These are phyloP conservation scores for Steromphala cineraria DNA, from an alignment of 2,888 invertebrate species.

Conservation along the genomic window DNA sequence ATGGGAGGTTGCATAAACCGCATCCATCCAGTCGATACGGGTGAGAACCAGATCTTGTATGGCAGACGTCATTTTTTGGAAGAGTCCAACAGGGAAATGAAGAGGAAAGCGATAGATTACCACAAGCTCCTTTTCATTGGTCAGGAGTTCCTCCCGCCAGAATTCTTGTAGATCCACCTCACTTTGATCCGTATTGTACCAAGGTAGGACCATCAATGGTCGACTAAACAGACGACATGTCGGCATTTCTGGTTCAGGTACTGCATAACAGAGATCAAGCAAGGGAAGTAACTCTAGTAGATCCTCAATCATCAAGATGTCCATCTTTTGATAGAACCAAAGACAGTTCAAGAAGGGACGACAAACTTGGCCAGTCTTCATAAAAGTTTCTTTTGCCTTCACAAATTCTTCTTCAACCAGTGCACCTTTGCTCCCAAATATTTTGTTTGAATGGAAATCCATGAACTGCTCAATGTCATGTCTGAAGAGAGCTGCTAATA, in stretches of 20 bases:
- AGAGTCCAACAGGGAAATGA: conserved; percentile 58
- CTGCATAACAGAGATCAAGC: conserved; percentile 69
- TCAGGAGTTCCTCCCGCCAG: conserved; percentile 49
- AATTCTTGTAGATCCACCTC: conserved; percentile 41
- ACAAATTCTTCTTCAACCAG: conserved; percentile 62
- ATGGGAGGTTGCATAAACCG: conserved; percentile 59
- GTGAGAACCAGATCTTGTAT: conserved; percentile 61
- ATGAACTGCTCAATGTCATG: conserved; percentile 67
- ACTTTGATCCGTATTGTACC: conserved; percentile 59
- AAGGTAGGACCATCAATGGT: conserved; percentile 69
- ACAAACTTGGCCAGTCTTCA: conserved; percentile 67
- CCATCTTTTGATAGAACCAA: conserved; percentile 67
- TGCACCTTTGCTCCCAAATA: conserved; percentile 68
- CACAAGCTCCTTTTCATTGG: conserved; percentile 39
- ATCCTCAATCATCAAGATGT: conserved; percentile 55
- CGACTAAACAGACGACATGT: conserved; percentile 47
- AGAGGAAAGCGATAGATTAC: conserved; percentile 53
- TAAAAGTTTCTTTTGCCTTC: conserved; percentile 57
- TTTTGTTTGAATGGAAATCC: conserved; percentile 61
- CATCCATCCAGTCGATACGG: conserved; percentile 67
- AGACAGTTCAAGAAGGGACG: conserved; percentile 69
- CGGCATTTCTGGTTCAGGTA: conserved; percentile 66
- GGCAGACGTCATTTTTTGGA: conserved; percentile 54
- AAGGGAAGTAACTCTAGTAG: conserved; percentile 65
- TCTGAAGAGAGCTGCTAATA: conserved; percentile 66